Evolutionary conservation across 2,113 vertebrate species (phyloP).

Genomic region (Psittacula cyanocephala): DNA sequence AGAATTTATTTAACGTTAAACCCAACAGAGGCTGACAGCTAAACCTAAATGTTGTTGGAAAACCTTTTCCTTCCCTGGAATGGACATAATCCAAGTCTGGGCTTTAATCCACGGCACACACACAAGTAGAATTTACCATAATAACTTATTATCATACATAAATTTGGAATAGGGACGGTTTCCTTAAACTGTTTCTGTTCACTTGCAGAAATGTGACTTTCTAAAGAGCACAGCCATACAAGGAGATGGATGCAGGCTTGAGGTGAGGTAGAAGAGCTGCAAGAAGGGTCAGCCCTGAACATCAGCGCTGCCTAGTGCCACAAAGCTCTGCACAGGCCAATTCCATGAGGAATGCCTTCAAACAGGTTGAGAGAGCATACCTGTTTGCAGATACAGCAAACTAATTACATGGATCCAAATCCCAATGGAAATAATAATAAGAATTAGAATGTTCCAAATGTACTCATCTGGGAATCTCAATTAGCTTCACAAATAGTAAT

Average conservation of each 20-base stretch:
- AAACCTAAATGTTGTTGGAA: background rate
- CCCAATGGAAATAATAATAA: slow-evolving; percentile 50
- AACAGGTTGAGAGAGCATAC: background rate
- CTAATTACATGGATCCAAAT: slow-evolving; percentile 26
- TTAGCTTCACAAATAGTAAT: slow-evolving; percentile 52
- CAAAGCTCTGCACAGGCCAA: background rate
- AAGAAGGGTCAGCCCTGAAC: background rate
- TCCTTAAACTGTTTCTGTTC: background rate
- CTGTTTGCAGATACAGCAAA: slow-evolving; percentile 28
- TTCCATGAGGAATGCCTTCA: background rate
- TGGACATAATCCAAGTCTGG: background rate
- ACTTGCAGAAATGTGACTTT: background rate
- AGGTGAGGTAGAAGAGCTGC: background rate
- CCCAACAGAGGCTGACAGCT: background rate
- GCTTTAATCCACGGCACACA: background rate
- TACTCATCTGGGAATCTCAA: slow-evolving; percentile 45
- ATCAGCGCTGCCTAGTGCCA: background rate
- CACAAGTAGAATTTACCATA: background rate
- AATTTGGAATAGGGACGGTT: background rate
- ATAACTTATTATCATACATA: background rate
- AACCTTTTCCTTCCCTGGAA: background rate
- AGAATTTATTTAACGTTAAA: background rate
- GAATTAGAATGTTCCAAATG: slow-evolving; percentile 28
- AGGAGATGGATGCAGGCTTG: background rate
- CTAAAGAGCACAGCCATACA: background rate